Percentiles rank a stretch among this genome's conserved stretches.
Evolutionary conservation across 35 echinoderm and acorn worm species (phyloP).

Genomic region (Apostichopus parvimensis): DNA sequence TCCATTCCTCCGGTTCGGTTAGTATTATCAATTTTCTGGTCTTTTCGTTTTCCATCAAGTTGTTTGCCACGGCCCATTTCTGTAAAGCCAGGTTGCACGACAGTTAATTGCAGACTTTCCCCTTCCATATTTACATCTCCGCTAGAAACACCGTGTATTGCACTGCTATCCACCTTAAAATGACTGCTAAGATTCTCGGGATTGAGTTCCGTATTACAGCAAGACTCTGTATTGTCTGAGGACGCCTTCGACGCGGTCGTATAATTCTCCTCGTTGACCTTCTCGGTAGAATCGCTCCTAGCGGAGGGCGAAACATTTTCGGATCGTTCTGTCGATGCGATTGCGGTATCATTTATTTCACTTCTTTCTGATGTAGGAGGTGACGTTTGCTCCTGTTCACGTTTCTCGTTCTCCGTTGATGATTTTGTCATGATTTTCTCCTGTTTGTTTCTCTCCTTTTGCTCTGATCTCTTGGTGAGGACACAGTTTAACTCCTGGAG

Average conservation of each 20-base stretch:
- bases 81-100: too few species aligned
- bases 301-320: background rate
- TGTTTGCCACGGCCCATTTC: background rate
- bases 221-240: too few species aligned
- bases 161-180: too few species aligned
- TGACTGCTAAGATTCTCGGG: too few species aligned
- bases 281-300: background rate
- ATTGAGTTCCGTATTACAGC: too few species aligned
- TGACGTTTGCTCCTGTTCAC: background rate
- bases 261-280: background rate
- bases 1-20: background rate
- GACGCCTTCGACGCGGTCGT: too few species aligned
- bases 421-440: constrained; percentile 5
- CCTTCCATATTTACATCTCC: too few species aligned
- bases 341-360: too few species aligned
- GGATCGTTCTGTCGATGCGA: too few species aligned
- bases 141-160: too few species aligned
- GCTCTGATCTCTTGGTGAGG: constrained; percentile 51
- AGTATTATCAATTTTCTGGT: background rate
- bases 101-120: too few species aligned
- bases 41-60: background rate
- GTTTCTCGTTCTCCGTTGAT: background rate
- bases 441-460: constrained; percentile 47
- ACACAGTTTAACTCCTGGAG: constrained; percentile 69
- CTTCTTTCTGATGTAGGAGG: background rate